These are phyloP conservation scores for Metopia argyrocephala DNA, from an alignment of 2,888 invertebrate genomes.

Conservation along the genomic window DNA sequence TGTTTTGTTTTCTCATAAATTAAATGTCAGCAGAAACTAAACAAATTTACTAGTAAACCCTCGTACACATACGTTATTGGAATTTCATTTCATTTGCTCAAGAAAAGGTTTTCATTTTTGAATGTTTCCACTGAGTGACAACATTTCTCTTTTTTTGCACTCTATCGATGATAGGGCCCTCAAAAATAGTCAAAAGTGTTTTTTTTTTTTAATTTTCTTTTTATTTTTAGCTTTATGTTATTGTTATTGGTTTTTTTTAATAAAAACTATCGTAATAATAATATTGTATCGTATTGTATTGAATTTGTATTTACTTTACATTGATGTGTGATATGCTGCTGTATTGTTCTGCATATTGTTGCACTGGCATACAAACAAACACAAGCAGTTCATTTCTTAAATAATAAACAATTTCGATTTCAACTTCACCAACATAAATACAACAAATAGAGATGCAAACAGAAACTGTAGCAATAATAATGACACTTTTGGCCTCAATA, in stretches of 20 bases:
- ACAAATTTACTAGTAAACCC: no score
- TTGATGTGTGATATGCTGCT: conserved; percentile 16
- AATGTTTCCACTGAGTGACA: neutral
- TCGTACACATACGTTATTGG: no score
- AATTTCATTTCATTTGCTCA: no score
- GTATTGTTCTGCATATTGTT: conserved; percentile 11
- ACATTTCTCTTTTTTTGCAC: no score
- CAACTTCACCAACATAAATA: conserved; percentile 53
- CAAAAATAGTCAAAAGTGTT: neutral
- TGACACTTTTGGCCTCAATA: conserved; percentile 63
- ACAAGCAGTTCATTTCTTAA: conserved; percentile 9
- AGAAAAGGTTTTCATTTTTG: neutral
- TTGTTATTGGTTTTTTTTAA: neutral
- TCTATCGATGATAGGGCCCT: neutral
- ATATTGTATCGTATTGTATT: conserved; percentile 16
- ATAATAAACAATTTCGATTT: conserved; percentile 58
- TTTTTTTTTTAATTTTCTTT: neutral
- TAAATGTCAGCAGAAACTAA: no score
- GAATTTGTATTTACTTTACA: conserved; percentile 4
- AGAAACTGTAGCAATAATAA: conserved; percentile 49
- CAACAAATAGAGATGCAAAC: conserved; percentile 33
- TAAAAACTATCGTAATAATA: no score
- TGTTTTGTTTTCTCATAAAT: no score
- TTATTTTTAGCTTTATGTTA: neutral
- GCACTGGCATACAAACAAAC: neutral